Conservation (phyloP, 2,113 vertebrate species). For the Mustela nigripes region DNA sequence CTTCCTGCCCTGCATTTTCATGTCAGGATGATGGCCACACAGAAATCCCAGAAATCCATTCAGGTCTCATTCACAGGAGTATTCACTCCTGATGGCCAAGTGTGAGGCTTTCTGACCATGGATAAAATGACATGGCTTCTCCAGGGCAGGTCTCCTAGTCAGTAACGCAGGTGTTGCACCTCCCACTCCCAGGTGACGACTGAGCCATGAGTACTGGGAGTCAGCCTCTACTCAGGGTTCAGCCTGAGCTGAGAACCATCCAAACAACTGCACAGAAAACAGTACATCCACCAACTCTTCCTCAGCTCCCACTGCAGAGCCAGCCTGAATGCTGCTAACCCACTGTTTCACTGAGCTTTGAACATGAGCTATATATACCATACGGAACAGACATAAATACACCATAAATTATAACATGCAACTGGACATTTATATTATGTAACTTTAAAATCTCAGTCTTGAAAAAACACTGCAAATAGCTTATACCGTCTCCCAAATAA, state of each 20-base stretch:
- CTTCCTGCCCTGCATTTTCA: neutral
- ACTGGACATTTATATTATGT: neutral
- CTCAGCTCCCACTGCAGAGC: neutral
- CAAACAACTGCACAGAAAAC: neutral
- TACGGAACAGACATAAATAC: neutral
- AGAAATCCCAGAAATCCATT: neutral
- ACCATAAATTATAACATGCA: neutral
- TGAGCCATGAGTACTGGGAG: neutral
- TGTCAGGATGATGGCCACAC: neutral
- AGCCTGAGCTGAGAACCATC: neutral
- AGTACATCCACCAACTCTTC: neutral
- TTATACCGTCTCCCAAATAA: neutral
- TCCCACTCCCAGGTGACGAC: neutral
- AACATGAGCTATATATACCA: neutral
- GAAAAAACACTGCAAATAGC: constrained; percentile 26
- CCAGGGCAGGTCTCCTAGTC: neutral
- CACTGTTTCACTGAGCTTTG: neutral
- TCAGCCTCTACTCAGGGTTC: neutral
- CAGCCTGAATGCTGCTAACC: neutral
- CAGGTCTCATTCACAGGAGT: neutral
- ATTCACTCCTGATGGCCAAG: neutral
- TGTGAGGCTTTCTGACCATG: neutral
- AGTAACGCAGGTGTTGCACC: neutral
- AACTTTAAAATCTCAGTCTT: neutral
- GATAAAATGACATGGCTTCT: neutral